Conservation (phyloP, 2,888 invertebrate genomes). For the Plebejus anna region DNA sequence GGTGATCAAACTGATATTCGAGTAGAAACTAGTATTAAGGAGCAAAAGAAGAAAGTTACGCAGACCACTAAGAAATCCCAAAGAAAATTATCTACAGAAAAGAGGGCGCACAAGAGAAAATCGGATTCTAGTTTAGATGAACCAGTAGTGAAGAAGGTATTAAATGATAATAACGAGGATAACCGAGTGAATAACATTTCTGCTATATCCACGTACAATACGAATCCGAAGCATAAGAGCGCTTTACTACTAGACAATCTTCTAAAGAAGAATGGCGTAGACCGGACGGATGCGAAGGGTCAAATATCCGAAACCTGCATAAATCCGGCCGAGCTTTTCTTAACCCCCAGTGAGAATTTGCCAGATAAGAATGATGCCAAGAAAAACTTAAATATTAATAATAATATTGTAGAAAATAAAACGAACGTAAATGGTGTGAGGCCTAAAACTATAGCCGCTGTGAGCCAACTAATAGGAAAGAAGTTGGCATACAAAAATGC, state of each 20-base stretch:
- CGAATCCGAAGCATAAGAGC: slow-evolving; percentile 70
- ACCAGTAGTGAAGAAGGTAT: slow-evolving; percentile 55
- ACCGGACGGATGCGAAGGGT: slow-evolving; percentile 65
- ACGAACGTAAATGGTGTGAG: slow-evolving; percentile 56
- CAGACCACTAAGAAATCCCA: slow-evolving; percentile 51
- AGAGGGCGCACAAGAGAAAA: slow-evolving; percentile 72
- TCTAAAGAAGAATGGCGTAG: slow-evolving; percentile 79
- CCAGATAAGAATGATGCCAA: slow-evolving; percentile 56
- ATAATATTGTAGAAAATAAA: slow-evolving; percentile 67
- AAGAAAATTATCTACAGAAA: slow-evolving; percentile 56
- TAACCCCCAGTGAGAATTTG: slow-evolving; percentile 61
- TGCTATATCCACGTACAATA: slow-evolving; percentile 44
- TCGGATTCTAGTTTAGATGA: slow-evolving; percentile 47
- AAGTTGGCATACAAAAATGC: slow-evolving; percentile 63
- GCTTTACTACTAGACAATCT: slow-evolving; percentile 77
- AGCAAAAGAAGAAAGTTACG: slow-evolving; percentile 54
- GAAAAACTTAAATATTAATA: slow-evolving; percentile 72
- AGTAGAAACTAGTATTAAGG: slow-evolving; percentile 55
- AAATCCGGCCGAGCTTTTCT: slow-evolving; percentile 71
- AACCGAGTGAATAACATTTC: slow-evolving; percentile 50
- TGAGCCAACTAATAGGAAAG: slow-evolving; percentile 65
- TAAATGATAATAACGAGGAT: slow-evolving; percentile 57
- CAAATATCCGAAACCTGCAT: slow-evolving; percentile 61
- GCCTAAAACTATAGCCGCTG: slow-evolving; percentile 63
- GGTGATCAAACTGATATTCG: slow-evolving; percentile 59